Evolutionary conservation across 2,797 vertebrate genomes (phyloP).

Genomic region (Sebastolobus alascanus): DNA sequence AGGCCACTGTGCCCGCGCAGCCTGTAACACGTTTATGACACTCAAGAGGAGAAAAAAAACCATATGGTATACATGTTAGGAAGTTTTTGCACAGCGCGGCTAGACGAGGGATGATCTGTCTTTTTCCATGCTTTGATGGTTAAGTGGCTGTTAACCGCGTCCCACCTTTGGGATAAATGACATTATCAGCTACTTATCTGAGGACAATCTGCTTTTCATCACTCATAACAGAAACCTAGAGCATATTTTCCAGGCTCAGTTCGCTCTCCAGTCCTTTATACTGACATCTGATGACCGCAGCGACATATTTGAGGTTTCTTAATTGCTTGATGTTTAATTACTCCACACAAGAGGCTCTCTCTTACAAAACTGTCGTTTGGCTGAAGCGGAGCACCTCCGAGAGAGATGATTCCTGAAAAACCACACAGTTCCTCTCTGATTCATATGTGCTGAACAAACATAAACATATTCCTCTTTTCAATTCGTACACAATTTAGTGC

Average conservation of each 20-base stretch:
- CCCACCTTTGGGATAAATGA: conserved; percentile 70
- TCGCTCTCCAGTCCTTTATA: conserved; percentile 10
- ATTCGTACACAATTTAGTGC: conserved; percentile 52
- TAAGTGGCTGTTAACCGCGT: conserved; percentile 65
- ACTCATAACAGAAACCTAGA: conserved; percentile 19
- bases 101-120: conserved; percentile 62
- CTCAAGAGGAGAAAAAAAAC: conserved; percentile 65
- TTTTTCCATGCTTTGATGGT: conserved; percentile 74
- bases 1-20: conserved; percentile 63
- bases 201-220: conserved; percentile 63
- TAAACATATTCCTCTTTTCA: conserved; percentile 43
- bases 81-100: conserved; percentile 48
- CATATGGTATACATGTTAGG: conserved; percentile 78
- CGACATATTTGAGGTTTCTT: conserved; percentile 24
- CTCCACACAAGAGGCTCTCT: conserved; percentile 15
- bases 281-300: conserved; percentile 15
- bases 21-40: conserved; percentile 76
- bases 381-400: conserved; percentile 17
- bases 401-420: conserved; percentile 33
- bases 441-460: conserved; percentile 52
- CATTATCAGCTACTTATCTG: conserved; percentile 74
- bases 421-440: conserved; percentile 16
- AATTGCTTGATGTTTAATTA: conserved; percentile 43
- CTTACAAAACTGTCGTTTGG: conserved; percentile 24
- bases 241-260: conserved; percentile 36